These are phyloP conservation scores for Chondrilla cf. caribensis DNA, from an alignment of 37 sponge, comb jelly and placozoan species.

Conservation along the genomic window DNA sequence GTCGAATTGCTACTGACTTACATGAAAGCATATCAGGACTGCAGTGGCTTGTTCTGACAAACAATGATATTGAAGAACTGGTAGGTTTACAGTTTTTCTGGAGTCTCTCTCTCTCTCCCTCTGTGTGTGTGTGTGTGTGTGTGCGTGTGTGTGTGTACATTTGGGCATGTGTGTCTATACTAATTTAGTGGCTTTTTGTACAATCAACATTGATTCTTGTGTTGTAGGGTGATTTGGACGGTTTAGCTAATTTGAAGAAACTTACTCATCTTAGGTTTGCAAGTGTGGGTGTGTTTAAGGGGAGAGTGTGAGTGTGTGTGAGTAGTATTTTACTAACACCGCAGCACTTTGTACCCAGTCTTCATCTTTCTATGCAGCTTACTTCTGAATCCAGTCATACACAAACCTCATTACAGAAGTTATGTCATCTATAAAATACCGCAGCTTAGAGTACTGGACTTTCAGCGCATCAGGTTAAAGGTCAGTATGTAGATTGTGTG, in stretches of 20 bases:
- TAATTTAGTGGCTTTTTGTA: neutral
- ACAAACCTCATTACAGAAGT: slow-evolving; percentile 75
- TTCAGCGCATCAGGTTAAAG: slow-evolving; percentile 76
- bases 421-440: slow-evolving; percentile 85
- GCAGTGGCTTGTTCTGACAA: slow-evolving; percentile 77
- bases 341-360: too few species aligned
- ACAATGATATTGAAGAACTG: slow-evolving; percentile 85
- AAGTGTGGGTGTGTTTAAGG: neutral
- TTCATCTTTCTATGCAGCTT: slow-evolving; percentile 49
- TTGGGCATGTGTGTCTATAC: neutral
- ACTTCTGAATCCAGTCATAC: slow-evolving; percentile 84
- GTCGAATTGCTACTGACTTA: slow-evolving; percentile 78
- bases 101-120: neutral
- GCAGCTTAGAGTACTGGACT: slow-evolving; percentile 86
- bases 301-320: slow-evolving; percentile 29
- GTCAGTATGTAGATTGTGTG: slow-evolving; percentile 31
- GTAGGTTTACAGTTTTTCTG: too few species aligned
- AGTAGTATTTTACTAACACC: neutral
- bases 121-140: neutral
- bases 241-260: slow-evolving; percentile 49
- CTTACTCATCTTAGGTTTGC: slow-evolving; percentile 62
- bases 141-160: too few species aligned
- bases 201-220: too few species aligned
- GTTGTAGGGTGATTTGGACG: slow-evolving; percentile 68
- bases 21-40: slow-evolving; percentile 69